Evolutionary conservation across 2,888 invertebrate species (phyloP).

Genomic region (Neoitamus cyanurus): DNA sequence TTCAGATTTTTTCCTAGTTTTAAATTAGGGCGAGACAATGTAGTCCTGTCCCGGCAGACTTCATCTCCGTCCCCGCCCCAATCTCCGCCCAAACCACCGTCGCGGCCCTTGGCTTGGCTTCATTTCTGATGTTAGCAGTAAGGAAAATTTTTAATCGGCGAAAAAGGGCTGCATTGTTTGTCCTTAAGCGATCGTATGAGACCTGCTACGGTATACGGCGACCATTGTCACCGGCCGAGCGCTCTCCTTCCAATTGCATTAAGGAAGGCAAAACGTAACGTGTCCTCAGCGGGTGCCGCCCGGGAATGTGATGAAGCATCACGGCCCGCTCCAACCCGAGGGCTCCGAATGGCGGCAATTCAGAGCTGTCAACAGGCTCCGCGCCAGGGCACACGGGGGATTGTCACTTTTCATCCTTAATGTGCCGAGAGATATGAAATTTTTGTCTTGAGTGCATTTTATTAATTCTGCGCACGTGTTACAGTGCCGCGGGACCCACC

Average conservation of each 20-base stretch:
- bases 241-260: slow-evolving; percentile 38
- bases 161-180: slow-evolving; percentile 46
- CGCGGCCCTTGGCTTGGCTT: neutral
- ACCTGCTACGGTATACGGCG: neutral
- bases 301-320: slow-evolving; percentile 30
- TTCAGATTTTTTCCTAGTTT: slow-evolving; percentile 40
- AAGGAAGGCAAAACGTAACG: slow-evolving; percentile 40
- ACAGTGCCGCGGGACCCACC: slow-evolving; percentile 14
- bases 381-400: neutral
- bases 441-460: slow-evolving; percentile 52
- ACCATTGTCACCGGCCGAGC: slow-evolving; percentile 2
- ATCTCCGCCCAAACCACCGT: too few relatives aligned
- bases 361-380: slow-evolving; percentile 7
- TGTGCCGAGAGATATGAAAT: slow-evolving; percentile 48
- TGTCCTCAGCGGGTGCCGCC: slow-evolving; percentile 17
- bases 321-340: neutral
- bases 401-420: slow-evolving; percentile 47
- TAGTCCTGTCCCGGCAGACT: neutral
- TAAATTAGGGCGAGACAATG: slow-evolving; percentile 41
- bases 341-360: slow-evolving; percentile 10
- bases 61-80: neutral
- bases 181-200: slow-evolving; percentile 42
- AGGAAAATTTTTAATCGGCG: slow-evolving; percentile 46
- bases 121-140: slow-evolving; percentile 26
- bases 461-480: slow-evolving; percentile 51